A percentile compares a stretch with the other conserved stretches of the same genome.
Conservation (phyloP, 1,140 invertebrate species). For the Probaryconus sp. region DNA sequence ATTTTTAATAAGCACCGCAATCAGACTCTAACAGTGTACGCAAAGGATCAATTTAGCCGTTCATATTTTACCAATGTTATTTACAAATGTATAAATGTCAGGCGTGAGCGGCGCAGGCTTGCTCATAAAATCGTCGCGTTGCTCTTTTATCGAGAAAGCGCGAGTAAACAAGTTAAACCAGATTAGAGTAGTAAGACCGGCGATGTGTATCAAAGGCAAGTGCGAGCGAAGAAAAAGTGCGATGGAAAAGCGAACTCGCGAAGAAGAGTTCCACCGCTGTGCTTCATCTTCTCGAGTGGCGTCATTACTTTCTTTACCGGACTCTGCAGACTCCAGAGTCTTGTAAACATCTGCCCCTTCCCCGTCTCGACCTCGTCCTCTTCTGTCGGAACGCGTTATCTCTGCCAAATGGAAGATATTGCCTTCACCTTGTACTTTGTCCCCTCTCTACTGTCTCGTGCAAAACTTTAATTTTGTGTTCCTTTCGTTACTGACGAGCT, state of each 20-base stretch:
- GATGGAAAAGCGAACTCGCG: conserved; percentile 30
- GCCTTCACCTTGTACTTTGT: conserved; percentile 46
- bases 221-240: conserved; percentile 30
- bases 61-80: conserved; percentile 35
- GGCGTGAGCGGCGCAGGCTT: conserved; percentile 54
- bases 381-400: conserved; percentile 61
- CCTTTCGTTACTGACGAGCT: conserved; percentile 13
- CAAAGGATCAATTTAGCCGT: conserved; percentile 13
- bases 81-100: conserved; percentile 69
- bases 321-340: conserved; percentile 63
- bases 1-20: not conserved
- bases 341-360: conserved; percentile 71
- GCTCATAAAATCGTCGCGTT: conserved; percentile 63
- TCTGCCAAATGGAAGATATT: conserved; percentile 67
- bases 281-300: conserved; percentile 74
- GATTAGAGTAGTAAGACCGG: conserved; percentile 69
- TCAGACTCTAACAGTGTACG: not conserved
- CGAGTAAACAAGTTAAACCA: conserved; percentile 74
- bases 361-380: conserved; percentile 8
- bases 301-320: conserved; percentile 72
- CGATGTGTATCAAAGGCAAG: conserved; percentile 51
- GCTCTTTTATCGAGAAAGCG: conserved; percentile 66
- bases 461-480: conserved; percentile 13
- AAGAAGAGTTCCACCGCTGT: conserved; percentile 60
- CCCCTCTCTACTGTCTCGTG: not conserved